Evolutionary conservation across 1,140 invertebrate genomes (phyloP), one percentile per base, ranked within the genome.

Genomic region (Anastatus disparis): DNA sequence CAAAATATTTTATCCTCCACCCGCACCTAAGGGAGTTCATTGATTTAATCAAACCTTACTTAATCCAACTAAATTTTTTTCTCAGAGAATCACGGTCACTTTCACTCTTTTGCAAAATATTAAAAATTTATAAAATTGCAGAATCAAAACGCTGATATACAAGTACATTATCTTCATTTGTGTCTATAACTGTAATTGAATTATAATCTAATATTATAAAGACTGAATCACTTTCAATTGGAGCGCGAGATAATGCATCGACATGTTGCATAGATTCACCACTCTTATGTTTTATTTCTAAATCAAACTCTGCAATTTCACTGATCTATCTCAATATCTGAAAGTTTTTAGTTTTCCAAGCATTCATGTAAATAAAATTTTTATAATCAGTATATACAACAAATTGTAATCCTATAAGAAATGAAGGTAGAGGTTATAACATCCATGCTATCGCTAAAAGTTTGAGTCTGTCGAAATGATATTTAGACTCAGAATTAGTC

Each of bases 381-480:
- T 56, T 13, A 58, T 63, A 62, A 20, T 73, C 55, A 7, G 71
- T 73, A 15, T 67, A 15, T 15, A 68, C 46, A 12, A 31, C 64
- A 59, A 75, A 71, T 6, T 58, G 13, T 8, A 73, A 13, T 24
- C 63, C 71, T 22, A 72, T 63, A n/a, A 76, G 17, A 31, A 71
- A 76, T 1, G 24, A 1, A 17, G 55, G 46, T 26, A 71, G 66
- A 10, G 69, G 15, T 17, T 69, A 35, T 0, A 75, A 13, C 0
- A 64, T 53, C 22, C 68, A 44, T 7, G 56, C 70, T 0, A 76
- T 63, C 0, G 74, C 76, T 38, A 79, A 20, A 20, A 72, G 24
- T 65, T 79, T 76, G 15, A 77, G 35, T 63, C 74, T 55, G 42
- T 56, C 72, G 12, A 17, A 58, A 67, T 79, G 77, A 53, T 81